A percentile compares a stretch with the other conserved stretches of the same genome.
Conservation (phyloP, 2,113 vertebrate genomes). For the Apaloderma vittatum region DNA sequence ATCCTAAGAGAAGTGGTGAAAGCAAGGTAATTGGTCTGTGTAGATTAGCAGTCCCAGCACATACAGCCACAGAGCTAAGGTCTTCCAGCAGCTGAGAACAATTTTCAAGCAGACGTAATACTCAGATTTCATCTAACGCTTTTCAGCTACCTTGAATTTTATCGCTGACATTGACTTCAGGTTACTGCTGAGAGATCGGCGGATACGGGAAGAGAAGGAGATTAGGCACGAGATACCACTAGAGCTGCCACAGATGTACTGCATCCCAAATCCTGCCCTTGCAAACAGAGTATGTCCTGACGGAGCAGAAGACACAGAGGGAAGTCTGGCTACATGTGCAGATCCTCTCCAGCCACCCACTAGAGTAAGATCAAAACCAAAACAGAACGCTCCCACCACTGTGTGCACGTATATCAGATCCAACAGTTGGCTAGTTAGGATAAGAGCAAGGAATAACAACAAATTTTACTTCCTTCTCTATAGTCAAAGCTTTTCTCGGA, state of each 20-base stretch:
- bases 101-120: not conserved
- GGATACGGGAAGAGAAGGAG: not conserved
- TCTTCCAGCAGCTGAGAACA: not conserved
- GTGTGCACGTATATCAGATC: not conserved
- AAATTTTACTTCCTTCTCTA: not conserved
- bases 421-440: not conserved
- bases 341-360: not conserved
- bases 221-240: not conserved
- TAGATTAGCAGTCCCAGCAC: not conserved
- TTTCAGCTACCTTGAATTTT: not conserved
- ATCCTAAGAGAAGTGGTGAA: not conserved
- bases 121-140: not conserved
- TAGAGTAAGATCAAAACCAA: not conserved
- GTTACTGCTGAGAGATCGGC: not conserved
- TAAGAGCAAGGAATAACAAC: not conserved
- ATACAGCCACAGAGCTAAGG: not conserved
- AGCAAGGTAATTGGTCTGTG: not conserved
- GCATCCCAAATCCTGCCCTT: not conserved
- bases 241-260: not conserved
- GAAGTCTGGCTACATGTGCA: not conserved
- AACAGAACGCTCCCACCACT: not conserved
- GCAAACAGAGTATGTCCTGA: not conserved
- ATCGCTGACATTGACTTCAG: not conserved
- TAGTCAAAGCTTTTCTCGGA: slow-evolving; percentile 15
- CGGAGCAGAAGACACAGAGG: not conserved